Evolutionary conservation across 1,140 invertebrate species (phyloP), one percentile per base, ranked within the genome.

Genomic region (Sarcophaga peregrina): DNA sequence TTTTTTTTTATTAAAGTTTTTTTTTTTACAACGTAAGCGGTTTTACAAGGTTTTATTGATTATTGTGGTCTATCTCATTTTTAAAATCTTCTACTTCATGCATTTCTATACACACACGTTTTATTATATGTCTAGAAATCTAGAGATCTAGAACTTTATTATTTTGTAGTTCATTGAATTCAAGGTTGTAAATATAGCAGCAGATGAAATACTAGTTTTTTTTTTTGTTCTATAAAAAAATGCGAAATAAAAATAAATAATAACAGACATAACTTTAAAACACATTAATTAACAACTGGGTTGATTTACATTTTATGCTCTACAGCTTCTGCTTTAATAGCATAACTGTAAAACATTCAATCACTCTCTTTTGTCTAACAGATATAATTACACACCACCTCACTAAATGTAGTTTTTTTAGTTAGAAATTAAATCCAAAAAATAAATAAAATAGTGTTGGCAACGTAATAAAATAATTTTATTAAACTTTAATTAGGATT

Each of bases 81-180:
- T 45, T 52, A 78, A 20, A 78, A 52, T 52, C 9, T 78, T 78
- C 46, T 68, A 7, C 15, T 62, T 37, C 25, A 37, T 37, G 25
- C 25, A 37, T 37, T 37, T 37, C 1, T 4, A 37, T 37, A 37
- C 25, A 37, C 25, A 37, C 25, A 37, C 25, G 25, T 37, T 62
- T 62, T 62, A 62, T 20, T 25, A 20, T 8, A 68, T 68, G 17
- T 8, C 10, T 20, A 68, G 62, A 68, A 4, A 68, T 68, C 62
- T 68, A 68, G 62, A 68, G 5, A 68, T 68, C 62, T 68, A 68
- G 62, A 68, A 75, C 73, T 45, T 75, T 78, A 8, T 52, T 37
- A 37, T 37, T 37, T 78, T 78, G n/a, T 78, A 17, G 75, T 50
- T 78, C 75, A 78, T 78, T 78, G 6, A 78, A 52, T 45, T 50